Percentiles rank a stretch among this genome's conserved stretches.
Conservation (phyloP, 2,797 vertebrate species). For the Lithobates sylvaticus region DNA sequence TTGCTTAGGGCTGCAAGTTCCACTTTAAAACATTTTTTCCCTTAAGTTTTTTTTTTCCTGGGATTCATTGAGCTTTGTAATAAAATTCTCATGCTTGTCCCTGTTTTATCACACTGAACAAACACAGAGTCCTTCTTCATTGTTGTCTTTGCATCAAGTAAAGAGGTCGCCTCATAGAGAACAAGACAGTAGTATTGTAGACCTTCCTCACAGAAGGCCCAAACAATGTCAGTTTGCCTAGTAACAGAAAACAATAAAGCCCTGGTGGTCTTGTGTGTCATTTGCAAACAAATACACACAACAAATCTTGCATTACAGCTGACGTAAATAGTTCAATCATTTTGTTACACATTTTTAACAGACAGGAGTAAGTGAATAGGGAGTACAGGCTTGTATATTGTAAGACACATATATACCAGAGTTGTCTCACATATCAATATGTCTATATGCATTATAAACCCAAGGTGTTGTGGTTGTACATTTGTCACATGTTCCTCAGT, state of each 20-base stretch:
- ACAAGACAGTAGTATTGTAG: constrained; percentile 39
- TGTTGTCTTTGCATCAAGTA: constrained; percentile 24
- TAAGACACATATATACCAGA: background rate
- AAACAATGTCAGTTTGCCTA: constrained; percentile 48
- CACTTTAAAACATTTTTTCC: no score
- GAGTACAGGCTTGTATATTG: background rate
- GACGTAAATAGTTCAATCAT: background rate
- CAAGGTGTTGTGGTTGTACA: background rate
- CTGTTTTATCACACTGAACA: constrained; percentile 30
- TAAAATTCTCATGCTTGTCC: constrained; percentile 21
- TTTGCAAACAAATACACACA: constrained; percentile 27
- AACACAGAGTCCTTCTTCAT: constrained; percentile 25
- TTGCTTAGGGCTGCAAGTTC: no score
- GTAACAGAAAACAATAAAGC: constrained; percentile 56
- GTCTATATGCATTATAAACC: background rate
- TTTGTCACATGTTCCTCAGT: background rate
- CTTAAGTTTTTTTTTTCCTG: background rate
- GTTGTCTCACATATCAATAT: background rate
- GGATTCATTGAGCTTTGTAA: background rate
- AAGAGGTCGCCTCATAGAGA: constrained; percentile 50
- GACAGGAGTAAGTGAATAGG: background rate
- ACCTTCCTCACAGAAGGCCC: constrained; percentile 21
- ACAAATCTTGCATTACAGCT: constrained; percentile 7
- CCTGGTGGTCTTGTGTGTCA: constrained; percentile 55
- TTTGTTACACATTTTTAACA: background rate